Conservation (phyloP, 1,140 invertebrate genomes). For the Drosophila ercepeae region DNA sequence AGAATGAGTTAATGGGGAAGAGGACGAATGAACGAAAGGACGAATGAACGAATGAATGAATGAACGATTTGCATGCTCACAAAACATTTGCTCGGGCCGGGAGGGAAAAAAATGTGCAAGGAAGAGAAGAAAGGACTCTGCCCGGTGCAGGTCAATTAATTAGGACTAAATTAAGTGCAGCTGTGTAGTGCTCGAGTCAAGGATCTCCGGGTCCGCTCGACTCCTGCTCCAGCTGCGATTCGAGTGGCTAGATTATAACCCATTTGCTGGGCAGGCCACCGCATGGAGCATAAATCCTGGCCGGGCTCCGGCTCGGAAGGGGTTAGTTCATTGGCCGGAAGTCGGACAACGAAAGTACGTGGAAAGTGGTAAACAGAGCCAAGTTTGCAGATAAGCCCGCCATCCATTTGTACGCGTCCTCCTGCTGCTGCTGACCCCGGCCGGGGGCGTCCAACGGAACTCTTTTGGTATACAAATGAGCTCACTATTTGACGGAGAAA, state of each 20-base stretch:
- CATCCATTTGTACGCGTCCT: constrained; percentile 53
- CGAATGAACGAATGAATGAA: constrained; percentile 57
- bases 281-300: constrained; percentile 64
- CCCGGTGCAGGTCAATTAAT: constrained; percentile 78
- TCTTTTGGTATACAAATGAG: constrained; percentile 57
- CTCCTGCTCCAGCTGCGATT: constrained; percentile 60
- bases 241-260: constrained; percentile 76
- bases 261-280: constrained; percentile 22
- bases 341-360: constrained; percentile 40
- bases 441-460: constrained; percentile 24
- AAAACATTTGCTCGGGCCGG: constrained; percentile 72
- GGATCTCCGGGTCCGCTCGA: constrained; percentile 40
- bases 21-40: constrained; percentile 40
- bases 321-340: constrained; percentile 74
- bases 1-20: constrained; percentile 19
- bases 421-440: background rate
- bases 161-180: constrained; percentile 80
- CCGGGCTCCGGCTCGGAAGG: constrained; percentile 49
- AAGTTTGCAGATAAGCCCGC: constrained; percentile 49
- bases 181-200: constrained; percentile 52
- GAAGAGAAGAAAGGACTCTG: constrained; percentile 47
- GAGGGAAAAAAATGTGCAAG: constrained; percentile 39
- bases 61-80: constrained; percentile 76
- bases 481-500: constrained; percentile 63
- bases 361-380: constrained; percentile 45